Evolutionary conservation across 2,797 vertebrate genomes (phyloP).

Genomic region (Malacoctenus gilli): DNA sequence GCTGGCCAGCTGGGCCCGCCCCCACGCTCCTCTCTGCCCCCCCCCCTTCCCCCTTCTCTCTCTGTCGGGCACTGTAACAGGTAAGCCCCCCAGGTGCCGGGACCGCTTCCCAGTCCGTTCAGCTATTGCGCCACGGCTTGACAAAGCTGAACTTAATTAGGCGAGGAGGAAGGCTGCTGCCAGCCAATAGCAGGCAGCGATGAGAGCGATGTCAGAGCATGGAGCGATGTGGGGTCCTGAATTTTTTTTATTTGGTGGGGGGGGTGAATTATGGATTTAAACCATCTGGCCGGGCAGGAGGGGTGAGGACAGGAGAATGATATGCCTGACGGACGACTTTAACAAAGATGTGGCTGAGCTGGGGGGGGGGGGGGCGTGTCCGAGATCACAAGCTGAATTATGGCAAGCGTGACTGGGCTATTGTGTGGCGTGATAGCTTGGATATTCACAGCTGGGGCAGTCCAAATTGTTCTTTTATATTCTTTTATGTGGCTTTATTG

Average conservation of each 20-base stretch:
- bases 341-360: slow-evolving; percentile 96
- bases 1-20: slow-evolving; percentile 83
- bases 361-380: slow-evolving; percentile 89
- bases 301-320: slow-evolving; percentile 73
- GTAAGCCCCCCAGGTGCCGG: slow-evolving; percentile 92
- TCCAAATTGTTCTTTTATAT: slow-evolving; percentile 89
- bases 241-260: slow-evolving; percentile 85
- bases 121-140: slow-evolving; percentile 86
- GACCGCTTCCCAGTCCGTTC: slow-evolving; percentile 78
- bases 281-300: slow-evolving; percentile 91
- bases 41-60: slow-evolving; percentile 18
- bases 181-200: no score
- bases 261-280: slow-evolving; percentile 97
- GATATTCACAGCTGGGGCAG: slow-evolving; percentile 88
- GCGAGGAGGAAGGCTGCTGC: slow-evolving; percentile 72
- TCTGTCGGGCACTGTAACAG: slow-evolving; percentile 83
- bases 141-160: slow-evolving; percentile 98
- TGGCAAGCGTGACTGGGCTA: slow-evolving; percentile 82
- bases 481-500: slow-evolving; percentile 86
- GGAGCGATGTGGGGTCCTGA: slow-evolving; percentile 74
- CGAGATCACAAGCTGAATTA: slow-evolving; percentile 90
- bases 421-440: slow-evolving; percentile 90
- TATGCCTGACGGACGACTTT: slow-evolving; percentile 88
- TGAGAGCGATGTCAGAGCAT: slow-evolving; percentile 80
- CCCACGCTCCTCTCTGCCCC: no score